Evolutionary conservation across 1,140 invertebrate genomes (phyloP), one percentile per base, ranked within the genome.

Genomic region (Diorhabda carinulata): DNA sequence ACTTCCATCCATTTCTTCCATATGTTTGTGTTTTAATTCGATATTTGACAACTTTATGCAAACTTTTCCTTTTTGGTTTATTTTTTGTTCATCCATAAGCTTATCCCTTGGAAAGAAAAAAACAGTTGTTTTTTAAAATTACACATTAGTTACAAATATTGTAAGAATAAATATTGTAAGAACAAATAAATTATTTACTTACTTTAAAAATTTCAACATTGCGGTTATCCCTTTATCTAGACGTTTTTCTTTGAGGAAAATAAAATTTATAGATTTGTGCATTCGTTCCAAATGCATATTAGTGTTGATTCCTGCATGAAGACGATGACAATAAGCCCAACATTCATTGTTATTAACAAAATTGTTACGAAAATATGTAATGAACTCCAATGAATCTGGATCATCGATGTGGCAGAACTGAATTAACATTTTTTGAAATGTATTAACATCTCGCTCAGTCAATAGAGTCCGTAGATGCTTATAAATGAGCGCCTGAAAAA

Each of bases 211-310:
- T 9, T 52, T 52, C 5, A 52, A 6, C 2, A 67, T 43, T 9
- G 59, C 59, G 4, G 8, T 5, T 5, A 67, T 43, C 5, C 42
- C 59, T 25, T 67, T 61, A 43, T 67, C 66, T 6, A 67, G n/a
- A 4, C 66, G 7, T 52, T 61, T 67, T 60, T 45, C 57, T 45
- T 67, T 47, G 8, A 69, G 43, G 47, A 66, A 69, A 10, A 66
- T 64, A 44, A 65, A 56, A 8, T 69, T 65, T 5, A 69, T 6
- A 42, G 57, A 57, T 42, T 25, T 10, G 52, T 69, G 68, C 63
- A 69, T 47, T 10, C 57, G 56, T 47, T 69, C 68, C 42, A 69
- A 42, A 6, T 66, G 43, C 62, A 65, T 66, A 41, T 69, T 69
- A 7, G 63, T 65, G 56, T 69, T 69, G 5, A 69, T 59, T 6